Conservation (phyloP, 1,140 invertebrate species). For the Marisa cornuarietis region DNA sequence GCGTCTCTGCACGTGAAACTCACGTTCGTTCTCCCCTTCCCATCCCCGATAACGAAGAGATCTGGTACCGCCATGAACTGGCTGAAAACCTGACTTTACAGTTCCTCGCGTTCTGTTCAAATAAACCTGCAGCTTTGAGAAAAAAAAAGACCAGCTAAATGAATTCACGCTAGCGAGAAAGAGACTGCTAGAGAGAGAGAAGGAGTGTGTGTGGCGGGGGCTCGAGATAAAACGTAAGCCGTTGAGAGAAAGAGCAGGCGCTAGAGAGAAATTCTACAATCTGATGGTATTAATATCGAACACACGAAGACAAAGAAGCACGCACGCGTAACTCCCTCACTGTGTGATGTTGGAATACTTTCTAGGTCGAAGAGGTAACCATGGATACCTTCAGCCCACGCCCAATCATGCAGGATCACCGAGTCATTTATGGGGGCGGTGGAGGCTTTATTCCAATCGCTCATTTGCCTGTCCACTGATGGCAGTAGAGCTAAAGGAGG, state of each 20-base stretch:
- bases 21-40: no score
- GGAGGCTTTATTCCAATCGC: no score
- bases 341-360: no score
- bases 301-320: background rate
- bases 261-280: background rate
- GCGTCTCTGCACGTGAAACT: no score
- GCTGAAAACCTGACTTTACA: no score
- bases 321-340: background rate
- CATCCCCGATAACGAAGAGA: no score
- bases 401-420: background rate
- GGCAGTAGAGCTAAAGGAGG: no score
- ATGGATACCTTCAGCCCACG: background rate
- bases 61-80: no score
- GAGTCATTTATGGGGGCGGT: background rate
- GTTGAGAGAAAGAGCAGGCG: background rate
- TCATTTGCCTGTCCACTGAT: no score
- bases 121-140: no score
- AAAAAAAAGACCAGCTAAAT: no score
- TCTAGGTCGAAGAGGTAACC: background rate
- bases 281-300: background rate
- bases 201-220: background rate
- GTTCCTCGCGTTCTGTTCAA: no score
- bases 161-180: background rate
- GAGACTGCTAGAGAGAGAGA: slow-evolving; percentile 6
- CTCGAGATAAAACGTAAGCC: background rate